Evolutionary conservation across 2,113 vertebrate genomes (phyloP).

Genomic region (Psettodes erumei): DNA sequence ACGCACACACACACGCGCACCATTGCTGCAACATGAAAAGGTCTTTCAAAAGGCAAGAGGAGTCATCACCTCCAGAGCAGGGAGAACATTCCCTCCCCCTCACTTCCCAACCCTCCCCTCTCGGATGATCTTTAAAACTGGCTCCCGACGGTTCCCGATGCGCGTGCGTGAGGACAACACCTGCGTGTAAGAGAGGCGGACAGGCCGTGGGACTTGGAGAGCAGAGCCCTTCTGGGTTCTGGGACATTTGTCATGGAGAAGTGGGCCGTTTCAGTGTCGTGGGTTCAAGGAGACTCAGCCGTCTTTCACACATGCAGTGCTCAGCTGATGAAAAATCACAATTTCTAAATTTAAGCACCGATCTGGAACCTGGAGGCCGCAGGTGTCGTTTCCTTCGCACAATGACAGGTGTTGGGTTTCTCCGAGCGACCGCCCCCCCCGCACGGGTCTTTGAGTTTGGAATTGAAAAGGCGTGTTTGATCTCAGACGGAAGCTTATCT

Average conservation of each 20-base stretch:
- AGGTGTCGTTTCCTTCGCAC: slow-evolving; percentile 2
- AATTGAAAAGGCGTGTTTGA: not conserved
- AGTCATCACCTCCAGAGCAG: slow-evolving; percentile 41
- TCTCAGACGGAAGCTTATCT: slow-evolving; percentile 5
- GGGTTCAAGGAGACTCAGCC: not conserved
- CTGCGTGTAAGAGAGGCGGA: not conserved
- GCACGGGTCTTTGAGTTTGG: not conserved
- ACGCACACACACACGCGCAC: slow-evolving; percentile 12
- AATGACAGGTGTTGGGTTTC: slow-evolving; percentile 14
- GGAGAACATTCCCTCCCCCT: slow-evolving; percentile 62
- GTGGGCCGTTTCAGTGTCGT: not conserved
- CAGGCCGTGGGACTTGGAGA: not conserved
- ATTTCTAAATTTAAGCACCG: too few species aligned
- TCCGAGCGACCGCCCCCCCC: not conserved
- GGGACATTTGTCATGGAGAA: not conserved
- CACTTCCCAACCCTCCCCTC: slow-evolving; percentile 51
- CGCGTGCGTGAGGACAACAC: not conserved
- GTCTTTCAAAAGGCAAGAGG: slow-evolving; percentile 42
- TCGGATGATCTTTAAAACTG: slow-evolving; percentile 17
- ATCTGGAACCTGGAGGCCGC: too few species aligned
- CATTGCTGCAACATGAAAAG: slow-evolving; percentile 31
- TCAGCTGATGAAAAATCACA: too few species aligned
- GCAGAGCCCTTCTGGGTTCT: not conserved
- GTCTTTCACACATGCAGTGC: too few species aligned
- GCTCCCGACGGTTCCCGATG: not conserved